Evolutionary conservation across 2,797 vertebrate genomes (phyloP), one percentile per base, ranked within the genome.

Genomic region (Gadopsis bispinosus): DNA sequence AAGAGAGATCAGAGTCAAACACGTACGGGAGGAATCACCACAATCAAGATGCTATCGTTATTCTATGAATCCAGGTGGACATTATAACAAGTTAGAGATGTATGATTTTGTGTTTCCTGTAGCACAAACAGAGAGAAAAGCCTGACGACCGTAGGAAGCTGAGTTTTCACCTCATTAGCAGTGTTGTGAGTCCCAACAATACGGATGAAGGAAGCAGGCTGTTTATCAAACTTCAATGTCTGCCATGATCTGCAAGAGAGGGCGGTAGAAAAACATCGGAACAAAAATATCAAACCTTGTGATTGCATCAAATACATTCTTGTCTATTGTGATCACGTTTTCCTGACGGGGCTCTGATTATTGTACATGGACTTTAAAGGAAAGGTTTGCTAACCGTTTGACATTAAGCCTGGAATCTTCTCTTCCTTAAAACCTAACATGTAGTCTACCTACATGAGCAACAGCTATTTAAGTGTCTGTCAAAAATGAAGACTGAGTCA

Each of bases 181-280:
- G 98, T 99, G 95, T 99, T 99, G 93, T 98, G 97, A 73, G 98
- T 99, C 79, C 98, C 98, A 0, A 99, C 98, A 9, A 99, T 98
- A 26, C 98, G 96, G 92, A 99, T 96, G 88, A 99, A 99, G 77
- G 97, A 97, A 8, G 97, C 97, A 2, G 97, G 95, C 79, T 98
- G 97, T 78, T 95, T 96, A 64, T 98, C 97, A 84, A 99, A 98
- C 73, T 91, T 96, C 79, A 99, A 89, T 0, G 96, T 97, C 86
- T 99, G 98, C 98, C 98, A 99, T 7, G 98, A 99, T 86, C 98
- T 99, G 90, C 0, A 80, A 84, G 73, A 83, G 9, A 72, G 53
- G 22, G 26, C 3, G 20, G 12, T 2, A 11, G 4, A 20, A 33
- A 41, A 67, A 33, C 3, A 66, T 17, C 4, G 56, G 26, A 20